Evolutionary conservation across 1,140 invertebrate genomes (phyloP).

Genomic region (Drosophila obscura): DNA sequence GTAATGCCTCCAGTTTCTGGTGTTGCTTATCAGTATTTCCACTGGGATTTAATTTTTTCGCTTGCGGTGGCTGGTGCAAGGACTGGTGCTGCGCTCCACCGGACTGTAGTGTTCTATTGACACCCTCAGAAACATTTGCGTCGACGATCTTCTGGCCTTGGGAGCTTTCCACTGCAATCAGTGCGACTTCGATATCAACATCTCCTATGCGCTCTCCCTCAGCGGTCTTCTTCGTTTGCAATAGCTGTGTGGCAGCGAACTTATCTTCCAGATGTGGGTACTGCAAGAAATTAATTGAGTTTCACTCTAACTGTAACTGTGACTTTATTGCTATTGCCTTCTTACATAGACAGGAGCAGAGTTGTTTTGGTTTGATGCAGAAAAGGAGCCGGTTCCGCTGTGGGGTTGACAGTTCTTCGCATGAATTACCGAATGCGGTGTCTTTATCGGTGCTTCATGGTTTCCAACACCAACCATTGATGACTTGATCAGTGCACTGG

Average conservation of each 20-base stretch:
- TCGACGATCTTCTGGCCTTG: conserved; percentile 21
- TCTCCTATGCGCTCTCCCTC: conserved; percentile 6
- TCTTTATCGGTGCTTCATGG: conserved; percentile 30
- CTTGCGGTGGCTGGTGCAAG: conserved; percentile 6
- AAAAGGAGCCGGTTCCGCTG: conserved; percentile 20
- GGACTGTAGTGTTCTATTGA: conserved; percentile 1
- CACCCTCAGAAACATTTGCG: background rate
- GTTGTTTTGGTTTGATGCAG: conserved; percentile 59
- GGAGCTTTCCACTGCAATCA: background rate
- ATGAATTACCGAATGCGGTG: conserved; percentile 30
- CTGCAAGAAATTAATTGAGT: conserved; percentile 23
- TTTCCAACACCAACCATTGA: conserved; percentile 26
- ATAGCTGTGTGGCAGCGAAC: conserved; percentile 4
- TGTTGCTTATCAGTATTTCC: conserved; percentile 5
- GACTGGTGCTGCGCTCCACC: conserved; percentile 13
- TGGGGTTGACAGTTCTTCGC: conserved; percentile 33
- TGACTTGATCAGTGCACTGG: conserved; percentile 54
- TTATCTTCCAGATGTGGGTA: conserved; percentile 53
- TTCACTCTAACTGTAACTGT: background rate
- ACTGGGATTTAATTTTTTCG: conserved; percentile 2
- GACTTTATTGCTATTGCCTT: background rate
- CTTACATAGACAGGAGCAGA: conserved; percentile 69
- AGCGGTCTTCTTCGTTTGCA: conserved; percentile 23
- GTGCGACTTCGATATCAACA: conserved; percentile 1
- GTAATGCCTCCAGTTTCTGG: conserved; percentile 1